phyloP scores from a whole-genome alignment of 2,113 vertebrate genomes.

The Axis porcinus region DNA sequence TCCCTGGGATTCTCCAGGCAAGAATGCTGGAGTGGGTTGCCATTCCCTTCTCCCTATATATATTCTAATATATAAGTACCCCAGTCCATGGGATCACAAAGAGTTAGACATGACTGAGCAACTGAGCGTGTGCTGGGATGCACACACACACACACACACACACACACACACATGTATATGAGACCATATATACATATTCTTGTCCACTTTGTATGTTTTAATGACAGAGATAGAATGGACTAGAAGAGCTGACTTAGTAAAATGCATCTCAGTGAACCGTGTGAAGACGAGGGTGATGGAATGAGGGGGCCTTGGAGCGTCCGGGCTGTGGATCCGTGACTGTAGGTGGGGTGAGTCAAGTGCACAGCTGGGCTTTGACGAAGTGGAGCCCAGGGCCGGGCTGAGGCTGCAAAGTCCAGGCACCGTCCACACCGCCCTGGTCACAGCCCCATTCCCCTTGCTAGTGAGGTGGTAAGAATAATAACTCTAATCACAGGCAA shows the following conservation, averaged over 20 bases:
- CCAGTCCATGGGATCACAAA: neutral
- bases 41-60: neutral
- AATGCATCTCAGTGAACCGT: neutral
- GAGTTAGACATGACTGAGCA: neutral
- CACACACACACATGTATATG: neutral
- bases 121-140: accelerated
- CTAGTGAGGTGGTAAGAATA: neutral
- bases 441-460: neutral
- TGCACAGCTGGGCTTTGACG: neutral
- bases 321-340: accelerated
- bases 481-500: neutral
- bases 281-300: accelerated
- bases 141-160: neutral
- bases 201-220: neutral
- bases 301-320: accelerated
- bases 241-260: neutral
- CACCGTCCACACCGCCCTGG: accelerated
- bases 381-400: neutral
- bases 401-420: neutral
- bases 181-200: neutral
- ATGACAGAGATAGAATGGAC: neutral
- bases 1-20: no score
- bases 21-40: no score
- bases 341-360: neutral
- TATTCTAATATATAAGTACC: neutral